These are phyloP conservation scores for Apamea crenata DNA, from an alignment of 2,888 invertebrate genomes.

Conservation along the genomic window DNA sequence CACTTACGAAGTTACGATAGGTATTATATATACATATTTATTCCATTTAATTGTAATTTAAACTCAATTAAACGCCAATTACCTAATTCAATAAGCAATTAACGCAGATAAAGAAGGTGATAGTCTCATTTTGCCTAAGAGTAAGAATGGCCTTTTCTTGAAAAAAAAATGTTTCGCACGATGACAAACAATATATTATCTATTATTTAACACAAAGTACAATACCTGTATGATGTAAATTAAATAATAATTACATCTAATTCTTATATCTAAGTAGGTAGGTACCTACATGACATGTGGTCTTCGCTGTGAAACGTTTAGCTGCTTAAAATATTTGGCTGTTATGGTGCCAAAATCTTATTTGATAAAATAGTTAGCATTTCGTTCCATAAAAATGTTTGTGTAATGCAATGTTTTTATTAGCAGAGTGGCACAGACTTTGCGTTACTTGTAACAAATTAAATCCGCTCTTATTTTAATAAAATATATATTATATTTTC, in stretches of 20 bases:
- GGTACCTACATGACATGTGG: slow-evolving; percentile 18
- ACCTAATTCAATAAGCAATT: slow-evolving; percentile 8
- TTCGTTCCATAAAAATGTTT: slow-evolving; percentile 24
- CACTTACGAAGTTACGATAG: neutral
- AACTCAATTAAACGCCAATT: slow-evolving; percentile 26
- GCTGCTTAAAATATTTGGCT: slow-evolving; percentile 53
- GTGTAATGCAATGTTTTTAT: slow-evolving; percentile 42
- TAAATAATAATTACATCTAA: slow-evolving; percentile 7
- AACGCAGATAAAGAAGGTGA: neutral
- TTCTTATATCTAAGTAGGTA: slow-evolving; percentile 18
- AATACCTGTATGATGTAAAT: slow-evolving; percentile 1
- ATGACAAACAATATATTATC: slow-evolving; percentile 26
- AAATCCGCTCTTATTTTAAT: slow-evolving; percentile 47
- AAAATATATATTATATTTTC: slow-evolving; percentile 51
- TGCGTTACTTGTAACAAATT: slow-evolving; percentile 23
- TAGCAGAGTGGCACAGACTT: slow-evolving; percentile 20
- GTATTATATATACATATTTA: neutral
- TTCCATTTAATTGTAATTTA: slow-evolving; percentile 14
- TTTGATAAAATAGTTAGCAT: slow-evolving; percentile 42
- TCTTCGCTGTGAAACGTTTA: slow-evolving; percentile 39
- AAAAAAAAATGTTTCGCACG: neutral
- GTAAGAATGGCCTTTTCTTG: neutral
- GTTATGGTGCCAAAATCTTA: slow-evolving; percentile 59
- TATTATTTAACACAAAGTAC: slow-evolving; percentile 14
- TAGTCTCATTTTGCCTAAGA: slow-evolving; percentile 1